These are phyloP conservation scores for Eupeodes luniger DNA, from an alignment of 2,888 invertebrate genomes.

Conservation along the genomic window DNA sequence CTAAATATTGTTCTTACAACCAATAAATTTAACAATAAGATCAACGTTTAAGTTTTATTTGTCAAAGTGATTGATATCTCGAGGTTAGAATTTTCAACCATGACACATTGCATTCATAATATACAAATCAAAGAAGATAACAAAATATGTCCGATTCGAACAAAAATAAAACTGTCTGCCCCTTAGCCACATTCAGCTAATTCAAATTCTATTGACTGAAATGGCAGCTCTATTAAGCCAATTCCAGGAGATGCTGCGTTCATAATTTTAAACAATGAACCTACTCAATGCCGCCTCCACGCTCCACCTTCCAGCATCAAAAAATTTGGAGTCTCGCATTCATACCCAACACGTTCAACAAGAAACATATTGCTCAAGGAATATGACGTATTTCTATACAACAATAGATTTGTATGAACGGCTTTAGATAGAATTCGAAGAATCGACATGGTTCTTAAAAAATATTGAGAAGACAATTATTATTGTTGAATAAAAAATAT, in stretches of 20 bases:
- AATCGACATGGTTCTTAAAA: constrained; percentile 65
- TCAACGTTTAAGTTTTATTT: background rate
- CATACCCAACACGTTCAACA: constrained; percentile 48
- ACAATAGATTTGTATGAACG: constrained; percentile 52
- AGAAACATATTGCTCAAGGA: constrained; percentile 43
- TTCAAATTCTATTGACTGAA: constrained; percentile 73
- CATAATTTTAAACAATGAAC: constrained; percentile 54
- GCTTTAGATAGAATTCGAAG: constrained; percentile 68
- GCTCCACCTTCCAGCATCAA: constrained; percentile 10
- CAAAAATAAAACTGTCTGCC: constrained; percentile 3
- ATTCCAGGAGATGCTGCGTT: constrained; percentile 71
- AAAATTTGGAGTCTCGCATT: background rate
- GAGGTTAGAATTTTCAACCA: background rate
- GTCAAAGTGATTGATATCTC: constrained; percentile 23
- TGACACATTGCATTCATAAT: background rate
- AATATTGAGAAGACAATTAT: constrained; percentile 44
- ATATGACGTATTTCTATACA: background rate
- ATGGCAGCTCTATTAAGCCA: constrained; percentile 73
- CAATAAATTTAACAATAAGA: too few relatives aligned
- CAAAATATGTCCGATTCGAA: background rate
- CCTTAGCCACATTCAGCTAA: constrained; percentile 60
- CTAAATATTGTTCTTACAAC: too few relatives aligned
- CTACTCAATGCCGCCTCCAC: constrained; percentile 28
- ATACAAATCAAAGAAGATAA: background rate
- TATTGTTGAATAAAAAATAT: constrained; percentile 44